Base-by-base conservation (phyloP, 2,797 vertebrate species). In the Acanthopagrus latus region DNA sequence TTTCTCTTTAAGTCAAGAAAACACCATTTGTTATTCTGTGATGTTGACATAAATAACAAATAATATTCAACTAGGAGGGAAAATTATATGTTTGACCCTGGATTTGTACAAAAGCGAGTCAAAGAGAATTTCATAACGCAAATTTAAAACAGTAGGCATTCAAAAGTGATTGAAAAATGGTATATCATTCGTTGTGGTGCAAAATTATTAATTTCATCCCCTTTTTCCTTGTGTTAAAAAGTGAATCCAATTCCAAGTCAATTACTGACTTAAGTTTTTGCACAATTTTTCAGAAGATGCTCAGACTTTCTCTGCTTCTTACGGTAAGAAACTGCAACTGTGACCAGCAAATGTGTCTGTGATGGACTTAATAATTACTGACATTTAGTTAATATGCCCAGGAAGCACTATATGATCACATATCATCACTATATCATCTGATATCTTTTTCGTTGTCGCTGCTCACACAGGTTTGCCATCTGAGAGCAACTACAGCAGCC, bases 271-370 rank as follows among this genome's bases (percentile, higher is more conserved):
- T 48, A n/a, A 17, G 1, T n/a, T 46, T 74, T 79, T 1, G 2
- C 74, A 66, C 1, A 4, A 18, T 64, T 74, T 87, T 87, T 73
- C 74, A 89, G 86, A 7, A n/a, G 76, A 69, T 0, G 10, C n/a
- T 60, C 56, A 68, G 48, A 57, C 23, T 2, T 23, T 23, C 17
- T 14, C 57, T 0, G 17, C 69, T 54, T 2, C 63, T 72, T 1
- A 57, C 0, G 71, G 91, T 92, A 86, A 85, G 86, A 66, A 33
- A 33, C 29, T 33, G 29, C 29, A 7, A 7, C 29, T 33, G 29
- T 33, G 29, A 7, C 29, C 6, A 25, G 43, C 25, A 21, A 13
- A 55, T 50, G 6, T 52, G 20, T 17, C 38, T 44, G 20, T 54
- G 11, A 41, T 20, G 10, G 13, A 66, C 27, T 62, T 33, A n/a